These are phyloP conservation scores for Phalloptychus januarius DNA, from an alignment of 2,797 vertebrate genomes.

Conservation along the genomic window DNA sequence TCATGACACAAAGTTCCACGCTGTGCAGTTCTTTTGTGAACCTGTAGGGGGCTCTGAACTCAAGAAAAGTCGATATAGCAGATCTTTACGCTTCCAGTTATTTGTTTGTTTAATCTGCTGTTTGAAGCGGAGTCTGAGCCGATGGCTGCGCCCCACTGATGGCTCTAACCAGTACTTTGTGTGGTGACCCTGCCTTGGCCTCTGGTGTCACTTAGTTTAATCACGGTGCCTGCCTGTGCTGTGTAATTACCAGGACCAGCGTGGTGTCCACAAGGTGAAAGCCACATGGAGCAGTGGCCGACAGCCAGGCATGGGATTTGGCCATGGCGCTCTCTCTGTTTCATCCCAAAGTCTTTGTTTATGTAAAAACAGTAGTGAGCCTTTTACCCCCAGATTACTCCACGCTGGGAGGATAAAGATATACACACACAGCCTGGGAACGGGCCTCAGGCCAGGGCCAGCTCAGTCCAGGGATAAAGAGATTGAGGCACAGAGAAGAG, in stretches of 20 bases:
- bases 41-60: background rate
- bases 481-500: slow-evolving; percentile 70
- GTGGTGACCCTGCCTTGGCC: slow-evolving; percentile 16
- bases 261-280: slow-evolving; percentile 64
- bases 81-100: background rate
- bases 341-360: slow-evolving; percentile 82
- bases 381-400: slow-evolving; percentile 77
- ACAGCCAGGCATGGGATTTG: slow-evolving; percentile 70
- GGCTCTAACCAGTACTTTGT: slow-evolving; percentile 11
- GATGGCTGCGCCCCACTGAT: slow-evolving; percentile 16
- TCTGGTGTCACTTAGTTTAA: slow-evolving; percentile 55
- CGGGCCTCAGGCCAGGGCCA: slow-evolving; percentile 63
- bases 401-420: slow-evolving; percentile 73
- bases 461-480: slow-evolving; percentile 73
- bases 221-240: slow-evolving; percentile 57
- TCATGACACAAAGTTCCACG: background rate
- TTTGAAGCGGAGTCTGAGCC: slow-evolving; percentile 22
- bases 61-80: background rate
- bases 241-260: slow-evolving; percentile 75
- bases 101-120: slow-evolving; percentile 11
- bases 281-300: slow-evolving; percentile 54
- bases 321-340: slow-evolving; percentile 53
- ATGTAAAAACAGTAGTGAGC: slow-evolving; percentile 79
- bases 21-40: background rate
- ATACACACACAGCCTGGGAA: slow-evolving; percentile 70